These are phyloP conservation scores for Ranitomeya imitator DNA, from an alignment of 2,113 vertebrate species.

Conservation along the genomic window DNA sequence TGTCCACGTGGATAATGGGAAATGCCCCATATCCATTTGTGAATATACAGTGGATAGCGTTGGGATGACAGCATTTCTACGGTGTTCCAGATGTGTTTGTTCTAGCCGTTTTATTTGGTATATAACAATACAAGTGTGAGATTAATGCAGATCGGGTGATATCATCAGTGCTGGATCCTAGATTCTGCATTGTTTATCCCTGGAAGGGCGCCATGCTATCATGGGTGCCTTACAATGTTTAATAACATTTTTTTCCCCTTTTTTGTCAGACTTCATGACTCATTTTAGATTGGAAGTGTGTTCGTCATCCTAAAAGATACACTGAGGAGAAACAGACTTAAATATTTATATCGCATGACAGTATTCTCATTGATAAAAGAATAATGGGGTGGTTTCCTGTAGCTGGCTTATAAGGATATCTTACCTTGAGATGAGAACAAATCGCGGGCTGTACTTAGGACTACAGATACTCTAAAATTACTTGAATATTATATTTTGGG, in stretches of 20 bases:
- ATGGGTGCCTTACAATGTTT: neutral
- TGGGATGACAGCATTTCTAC: neutral
- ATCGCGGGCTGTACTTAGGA: neutral
- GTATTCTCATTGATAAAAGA: slow-evolving; percentile 1
- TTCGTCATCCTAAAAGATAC: slow-evolving; percentile 3
- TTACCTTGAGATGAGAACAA: neutral
- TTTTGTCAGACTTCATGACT: slow-evolving; percentile 21
- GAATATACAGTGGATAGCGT: neutral
- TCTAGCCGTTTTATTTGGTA: neutral
- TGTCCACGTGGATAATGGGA: too few species aligned
- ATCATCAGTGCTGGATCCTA: neutral
- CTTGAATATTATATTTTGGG: neutral
- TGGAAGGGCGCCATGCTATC: neutral
- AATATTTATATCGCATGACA: slow-evolving; percentile 7
- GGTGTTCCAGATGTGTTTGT: neutral
- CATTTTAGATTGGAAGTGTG: slow-evolving; percentile 7
- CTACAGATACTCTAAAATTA: neutral
- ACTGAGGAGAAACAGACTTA: slow-evolving; percentile 3
- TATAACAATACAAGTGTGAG: neutral
- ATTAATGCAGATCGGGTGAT: neutral
- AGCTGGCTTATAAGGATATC: neutral
- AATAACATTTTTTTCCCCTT: slow-evolving; percentile 14
- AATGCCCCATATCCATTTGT: neutral
- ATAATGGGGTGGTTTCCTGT: neutral
- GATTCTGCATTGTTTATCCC: neutral